Conservation (phyloP, 2,888 invertebrate species). For the Norana najaformis region DNA sequence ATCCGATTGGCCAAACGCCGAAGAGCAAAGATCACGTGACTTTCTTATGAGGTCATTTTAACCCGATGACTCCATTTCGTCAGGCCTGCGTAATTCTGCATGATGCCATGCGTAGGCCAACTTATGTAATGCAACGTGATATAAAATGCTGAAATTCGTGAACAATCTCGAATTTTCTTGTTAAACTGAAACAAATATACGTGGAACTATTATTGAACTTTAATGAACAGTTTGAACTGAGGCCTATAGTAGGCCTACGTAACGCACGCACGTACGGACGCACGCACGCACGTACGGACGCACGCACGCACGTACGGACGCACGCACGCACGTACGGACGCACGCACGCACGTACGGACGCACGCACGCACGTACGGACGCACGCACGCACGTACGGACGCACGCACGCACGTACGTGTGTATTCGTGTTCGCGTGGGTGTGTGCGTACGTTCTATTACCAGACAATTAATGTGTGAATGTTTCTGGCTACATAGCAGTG, state of each 20-base stretch:
- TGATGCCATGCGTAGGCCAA: too few relatives aligned
- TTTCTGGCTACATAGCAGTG: background rate
- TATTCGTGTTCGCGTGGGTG: background rate
- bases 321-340: background rate
- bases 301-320: background rate
- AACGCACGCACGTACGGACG: too few relatives aligned
- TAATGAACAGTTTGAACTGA: too few relatives aligned
- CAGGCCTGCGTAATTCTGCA: background rate
- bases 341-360: too few relatives aligned
- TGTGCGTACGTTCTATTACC: background rate
- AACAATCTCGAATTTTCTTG: too few relatives aligned
- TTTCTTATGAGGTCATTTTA: background rate
- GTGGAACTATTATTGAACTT: too few relatives aligned
- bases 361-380: too few relatives aligned
- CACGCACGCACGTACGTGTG: too few relatives aligned
- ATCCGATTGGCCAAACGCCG: slow-evolving; percentile 13
- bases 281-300: background rate
- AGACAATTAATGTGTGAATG: background rate
- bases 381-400: too few relatives aligned
- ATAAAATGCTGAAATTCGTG: too few relatives aligned
- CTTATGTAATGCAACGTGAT: too few relatives aligned
- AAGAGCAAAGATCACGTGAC: background rate
- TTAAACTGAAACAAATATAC: background rate
- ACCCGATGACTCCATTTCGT: background rate
- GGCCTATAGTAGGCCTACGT: too few relatives aligned